Evolutionary conservation across 2,888 invertebrate genomes (phyloP), one percentile per base, ranked within the genome.

Genomic region (Drepana falcataria): DNA sequence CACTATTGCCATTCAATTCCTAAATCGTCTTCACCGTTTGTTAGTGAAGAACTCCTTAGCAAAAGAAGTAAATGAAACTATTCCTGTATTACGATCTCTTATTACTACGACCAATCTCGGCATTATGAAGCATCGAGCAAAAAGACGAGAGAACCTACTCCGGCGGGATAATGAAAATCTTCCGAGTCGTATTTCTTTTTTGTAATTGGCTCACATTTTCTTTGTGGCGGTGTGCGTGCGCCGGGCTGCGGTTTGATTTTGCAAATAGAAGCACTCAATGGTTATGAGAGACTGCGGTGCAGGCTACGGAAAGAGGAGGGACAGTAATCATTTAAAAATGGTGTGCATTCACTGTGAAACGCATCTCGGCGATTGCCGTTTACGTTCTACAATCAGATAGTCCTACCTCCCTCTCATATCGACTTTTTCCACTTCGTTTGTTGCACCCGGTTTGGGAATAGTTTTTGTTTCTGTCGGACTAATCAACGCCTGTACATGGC

Each of bases 391-490:
- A 85, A 88, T 86, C 85, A 83, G 83, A 83, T 85, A 73, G 79
- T 73, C 68, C 76, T 74, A 72, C 68, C 70, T 64, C 68, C 54
- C 71, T 71, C 79, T 73, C 82, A 84, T 89, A 89, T 88, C 83
- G 88, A 86, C 85, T 87, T 87, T 89, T 89, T 90, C 87, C 87
- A 79, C 87, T 84, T 87, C 87, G 85, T 83, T 88, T 85, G 81
- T 81, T 84, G 79, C 83, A 68, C 73, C 71, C 79, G 75, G 82
- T 87, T 86, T 77, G 83, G 83, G 83, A 85, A 88, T 89, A 88
- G 87, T 88, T 89, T 89, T 85, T 87, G 83, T 87, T 86, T 80
- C 83, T 74, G 73, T 77, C 77, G 78, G 76, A 85, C 87, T 90
- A 90, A 90, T 89, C 88, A 89, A 88, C 85, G 85, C 81, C 75